Evolutionary conservation across 2,888 invertebrate species (phyloP).

Genomic region (Drosophila fulvimacula): DNA sequence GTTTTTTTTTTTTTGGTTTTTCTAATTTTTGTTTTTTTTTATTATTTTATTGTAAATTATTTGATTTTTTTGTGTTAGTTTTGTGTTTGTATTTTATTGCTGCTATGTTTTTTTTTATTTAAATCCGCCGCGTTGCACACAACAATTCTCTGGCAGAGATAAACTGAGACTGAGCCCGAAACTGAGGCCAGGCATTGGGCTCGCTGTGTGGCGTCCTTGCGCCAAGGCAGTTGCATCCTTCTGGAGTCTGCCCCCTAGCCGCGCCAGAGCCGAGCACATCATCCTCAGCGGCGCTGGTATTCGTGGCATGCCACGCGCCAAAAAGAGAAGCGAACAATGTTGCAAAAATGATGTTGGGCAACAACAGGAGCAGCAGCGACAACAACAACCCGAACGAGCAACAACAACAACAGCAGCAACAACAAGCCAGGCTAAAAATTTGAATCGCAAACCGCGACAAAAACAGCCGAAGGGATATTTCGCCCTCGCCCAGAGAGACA

Average conservation of each 20-base stretch:
- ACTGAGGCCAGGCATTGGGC: conserved; percentile 35
- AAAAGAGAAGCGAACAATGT: conserved; percentile 75
- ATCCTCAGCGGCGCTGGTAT: conserved; percentile 25
- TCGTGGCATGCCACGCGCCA: conserved; percentile 50
- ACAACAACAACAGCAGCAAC: conserved; percentile 17
- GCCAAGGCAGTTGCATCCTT: conserved; percentile 68
- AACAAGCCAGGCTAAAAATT: conserved; percentile 27
- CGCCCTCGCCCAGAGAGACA: conserved; percentile 39
- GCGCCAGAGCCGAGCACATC: conserved; percentile 29
- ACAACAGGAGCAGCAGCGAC: conserved; percentile 24
- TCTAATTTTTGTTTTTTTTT: not conserved
- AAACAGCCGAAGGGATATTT: conserved; percentile 51
- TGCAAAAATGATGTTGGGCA: conserved; percentile 53
- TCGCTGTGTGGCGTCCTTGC: conserved; percentile 41
- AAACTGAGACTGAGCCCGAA: conserved; percentile 76
- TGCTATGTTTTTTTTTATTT: conserved; percentile 40
- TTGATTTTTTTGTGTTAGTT: conserved; percentile 31
- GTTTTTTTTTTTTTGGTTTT: conserved; percentile 25
- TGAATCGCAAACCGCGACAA: conserved; percentile 44
- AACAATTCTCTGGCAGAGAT: conserved; percentile 80
- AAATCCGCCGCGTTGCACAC: conserved; percentile 79
- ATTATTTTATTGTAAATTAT: conserved; percentile 43
- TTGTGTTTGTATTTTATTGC: conserved; percentile 33
- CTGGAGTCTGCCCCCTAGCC: conserved; percentile 41
- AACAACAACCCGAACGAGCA: conserved; percentile 13